Evolutionary conservation across 2,797 vertebrate species (phyloP).

Genomic region (Onychomys leucogaster): DNA sequence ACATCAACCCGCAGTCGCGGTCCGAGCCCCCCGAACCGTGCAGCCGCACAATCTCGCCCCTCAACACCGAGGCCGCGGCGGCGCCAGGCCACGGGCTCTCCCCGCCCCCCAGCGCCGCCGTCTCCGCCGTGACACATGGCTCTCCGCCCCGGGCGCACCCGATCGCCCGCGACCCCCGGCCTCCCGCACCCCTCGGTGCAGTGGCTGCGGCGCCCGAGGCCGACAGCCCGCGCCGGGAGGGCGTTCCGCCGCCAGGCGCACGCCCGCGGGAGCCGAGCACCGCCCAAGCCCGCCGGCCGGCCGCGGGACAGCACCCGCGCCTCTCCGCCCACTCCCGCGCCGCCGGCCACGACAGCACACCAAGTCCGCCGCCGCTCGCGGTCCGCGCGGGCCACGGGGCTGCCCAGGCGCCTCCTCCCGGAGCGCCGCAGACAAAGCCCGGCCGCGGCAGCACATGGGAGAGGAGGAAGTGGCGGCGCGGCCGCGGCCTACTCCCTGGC

Average conservation of each 20-base stretch:
- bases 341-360: conserved; percentile 72
- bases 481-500: conserved; percentile 79
- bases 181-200: background rate
- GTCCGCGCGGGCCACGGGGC: conserved; percentile 71
- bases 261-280: conserved; percentile 57
- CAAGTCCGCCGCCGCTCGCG: conserved; percentile 68
- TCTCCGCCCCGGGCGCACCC: conserved; percentile 68
- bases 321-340: conserved; percentile 74
- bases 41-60: conserved; percentile 73
- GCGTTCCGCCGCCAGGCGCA: conserved; percentile 73
- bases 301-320: conserved; percentile 67
- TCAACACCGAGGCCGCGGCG: conserved; percentile 75
- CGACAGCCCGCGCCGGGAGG: conserved; percentile 27
- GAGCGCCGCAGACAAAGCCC: conserved; percentile 79
- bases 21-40: conserved; percentile 53
- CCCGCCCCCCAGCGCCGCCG: conserved; percentile 72
- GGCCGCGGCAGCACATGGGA: conserved; percentile 75
- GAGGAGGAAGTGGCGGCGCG: conserved; percentile 65
- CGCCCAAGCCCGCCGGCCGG: conserved; percentile 53
- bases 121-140: conserved; percentile 76
- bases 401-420: conserved; percentile 78
- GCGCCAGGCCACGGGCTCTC: conserved; percentile 69
- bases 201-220: background rate
- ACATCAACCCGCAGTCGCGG: conserved; percentile 45
- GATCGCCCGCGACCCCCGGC: conserved; percentile 46